Conservation (phyloP, 2,888 invertebrate species). For the Isoperla grammatica region DNA sequence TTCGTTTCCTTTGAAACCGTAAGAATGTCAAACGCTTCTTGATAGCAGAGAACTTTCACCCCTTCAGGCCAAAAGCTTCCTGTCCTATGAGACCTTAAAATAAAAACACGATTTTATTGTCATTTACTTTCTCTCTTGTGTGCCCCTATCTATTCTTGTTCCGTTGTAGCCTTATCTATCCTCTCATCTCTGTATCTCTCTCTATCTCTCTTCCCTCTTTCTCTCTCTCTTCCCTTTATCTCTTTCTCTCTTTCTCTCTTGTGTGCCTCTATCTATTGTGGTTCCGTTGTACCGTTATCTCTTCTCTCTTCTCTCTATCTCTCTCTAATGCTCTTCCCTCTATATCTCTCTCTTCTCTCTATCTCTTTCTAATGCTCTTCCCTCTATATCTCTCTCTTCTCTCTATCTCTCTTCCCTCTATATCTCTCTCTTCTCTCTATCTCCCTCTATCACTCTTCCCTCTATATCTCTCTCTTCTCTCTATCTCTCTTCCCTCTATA, state of each 20-base stretch:
- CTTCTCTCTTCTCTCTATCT: background rate
- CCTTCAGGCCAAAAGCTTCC: no score
- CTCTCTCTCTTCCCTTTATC: background rate
- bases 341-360: background rate
- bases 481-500: no score
- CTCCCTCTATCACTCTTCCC: background rate
- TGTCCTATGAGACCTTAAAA: no score
- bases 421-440: background rate
- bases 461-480: no score
- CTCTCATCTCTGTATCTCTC: constrained; percentile 23
- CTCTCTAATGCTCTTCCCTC: background rate
- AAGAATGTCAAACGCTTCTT: no score
- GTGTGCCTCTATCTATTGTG: background rate
- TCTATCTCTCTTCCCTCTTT: constrained; percentile 4
- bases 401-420: constrained; percentile 5
- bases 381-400: background rate
- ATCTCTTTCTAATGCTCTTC: background rate
- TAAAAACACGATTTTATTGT: no score
- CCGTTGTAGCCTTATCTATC: constrained; percentile 8
- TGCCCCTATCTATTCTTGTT: no score
- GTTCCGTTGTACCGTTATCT: background rate
- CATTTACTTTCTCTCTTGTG: no score
- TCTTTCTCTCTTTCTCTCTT: constrained; percentile 8
- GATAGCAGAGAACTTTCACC: no score
- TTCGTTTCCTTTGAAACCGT: no score